phyloP scores from a whole-genome alignment of 2,888 invertebrate species.

The Drosophila eohydei region DNA sequence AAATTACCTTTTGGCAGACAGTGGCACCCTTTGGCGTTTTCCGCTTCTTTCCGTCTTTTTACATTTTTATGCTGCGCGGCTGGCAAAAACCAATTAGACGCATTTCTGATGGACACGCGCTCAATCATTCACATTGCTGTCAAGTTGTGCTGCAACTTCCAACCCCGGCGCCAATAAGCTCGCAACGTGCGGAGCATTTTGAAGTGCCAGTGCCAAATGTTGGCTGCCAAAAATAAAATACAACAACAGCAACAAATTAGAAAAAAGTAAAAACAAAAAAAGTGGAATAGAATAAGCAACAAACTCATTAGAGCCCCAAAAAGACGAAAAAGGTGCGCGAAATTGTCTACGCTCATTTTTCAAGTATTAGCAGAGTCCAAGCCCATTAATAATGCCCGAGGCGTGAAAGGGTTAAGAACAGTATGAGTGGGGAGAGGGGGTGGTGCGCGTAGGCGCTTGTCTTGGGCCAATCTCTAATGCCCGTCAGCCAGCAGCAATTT shows the following conservation, averaged over 20 bases:
- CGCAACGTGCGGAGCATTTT: constrained; percentile 72
- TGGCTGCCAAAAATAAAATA: constrained; percentile 38
- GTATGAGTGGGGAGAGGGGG: too few species aligned
- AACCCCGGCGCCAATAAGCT: constrained; percentile 44
- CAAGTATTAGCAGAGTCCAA: constrained; percentile 59
- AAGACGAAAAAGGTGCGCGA: constrained; percentile 63
- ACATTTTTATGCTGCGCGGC: constrained; percentile 28
- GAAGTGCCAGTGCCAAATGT: constrained; percentile 55
- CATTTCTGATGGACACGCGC: constrained; percentile 80
- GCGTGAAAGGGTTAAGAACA: constrained; percentile 3
- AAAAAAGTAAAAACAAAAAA: neutral
- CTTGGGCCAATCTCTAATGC: constrained; percentile 35
- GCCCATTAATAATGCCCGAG: constrained; percentile 67
- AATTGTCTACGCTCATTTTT: constrained; percentile 68
- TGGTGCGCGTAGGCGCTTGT: neutral
- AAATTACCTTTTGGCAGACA: constrained; percentile 73
- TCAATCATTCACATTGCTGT: constrained; percentile 79
- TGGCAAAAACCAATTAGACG: constrained; percentile 78
- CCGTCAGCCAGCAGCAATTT: constrained; percentile 37
- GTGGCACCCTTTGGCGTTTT: constrained; percentile 47
- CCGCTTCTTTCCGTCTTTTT: constrained; percentile 13
- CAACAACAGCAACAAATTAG: constrained; percentile 18
- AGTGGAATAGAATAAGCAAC: constrained; percentile 26
- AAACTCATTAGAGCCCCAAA: constrained; percentile 67
- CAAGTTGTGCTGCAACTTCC: constrained; percentile 68